Evolutionary conservation across 2,797 vertebrate species (phyloP).

Genomic region (Lophotriccus pileatus): DNA sequence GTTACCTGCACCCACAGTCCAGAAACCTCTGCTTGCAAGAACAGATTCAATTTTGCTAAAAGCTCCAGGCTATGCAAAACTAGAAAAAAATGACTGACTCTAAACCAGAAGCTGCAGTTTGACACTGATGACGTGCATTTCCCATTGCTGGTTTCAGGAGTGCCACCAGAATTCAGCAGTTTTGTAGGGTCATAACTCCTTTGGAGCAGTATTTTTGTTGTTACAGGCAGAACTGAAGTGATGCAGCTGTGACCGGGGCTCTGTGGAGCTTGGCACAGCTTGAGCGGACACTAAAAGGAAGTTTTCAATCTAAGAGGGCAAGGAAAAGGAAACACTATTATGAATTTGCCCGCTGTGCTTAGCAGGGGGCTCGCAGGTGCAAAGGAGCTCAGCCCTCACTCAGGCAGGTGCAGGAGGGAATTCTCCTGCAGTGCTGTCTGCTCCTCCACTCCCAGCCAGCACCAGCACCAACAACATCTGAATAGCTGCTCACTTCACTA

Average conservation of each 20-base stretch:
- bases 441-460: neutral
- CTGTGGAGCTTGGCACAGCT: neutral
- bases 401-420: neutral
- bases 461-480: neutral
- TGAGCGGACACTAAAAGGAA: neutral
- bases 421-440: neutral
- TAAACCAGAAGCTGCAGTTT: neutral
- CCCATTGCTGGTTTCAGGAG: neutral
- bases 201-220: neutral
- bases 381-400: neutral
- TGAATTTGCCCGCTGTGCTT: neutral
- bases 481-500: neutral
- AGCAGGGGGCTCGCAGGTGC: rapidly evolving
- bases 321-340: neutral
- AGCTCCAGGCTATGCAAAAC: neutral
- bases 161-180: neutral
- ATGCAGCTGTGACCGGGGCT: neutral
- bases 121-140: neutral
- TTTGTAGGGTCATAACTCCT: neutral
- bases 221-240: neutral
- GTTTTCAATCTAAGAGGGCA: neutral
- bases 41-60: neutral
- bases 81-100: neutral
- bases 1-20: neutral
- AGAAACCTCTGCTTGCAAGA: neutral